Base-by-base conservation (phyloP, 2,888 invertebrate genomes). In the Strigamia crassipes region DNA sequence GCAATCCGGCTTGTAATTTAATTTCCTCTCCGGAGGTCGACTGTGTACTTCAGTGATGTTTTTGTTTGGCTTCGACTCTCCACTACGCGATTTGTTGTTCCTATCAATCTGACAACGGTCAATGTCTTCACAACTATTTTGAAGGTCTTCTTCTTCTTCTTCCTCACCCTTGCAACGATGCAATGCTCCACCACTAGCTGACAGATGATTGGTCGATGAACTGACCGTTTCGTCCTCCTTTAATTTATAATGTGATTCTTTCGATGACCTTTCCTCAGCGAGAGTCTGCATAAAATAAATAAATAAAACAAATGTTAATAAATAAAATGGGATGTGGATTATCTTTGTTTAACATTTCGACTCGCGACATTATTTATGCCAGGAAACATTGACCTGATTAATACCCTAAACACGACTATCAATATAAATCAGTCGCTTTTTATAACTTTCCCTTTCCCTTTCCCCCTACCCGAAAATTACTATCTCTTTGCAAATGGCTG, bases 341-440 rank as follows among this genome's bases (percentile, higher is more conserved):
- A 18, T 66, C 61, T 66, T 21, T 66, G 61, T 23, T 0, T 21
- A 8, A 46, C 15, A 46, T 46, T 46, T 46, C 8, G 46, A 46
- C 46, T 1, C 2, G 12, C 46, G 46, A n/a, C 12, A 66, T 66
- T 23, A 66, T 66, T 66, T 66, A 66, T 66, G 61, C 21, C 21
- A 21, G 61, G 61, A 66, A 66, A 66, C 23, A 66, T 66, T 66
- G 61, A 66, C 61, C 61, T 66, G 21, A 66, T 66, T 66, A 66
- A 21, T 66, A 66, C 61, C 23, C 61, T 66, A 66, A 66, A 66
- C 61, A 66, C 23, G 61, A 23, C 21, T 21, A 66, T 66, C 61
- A 66, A 66, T 66, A 66, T 66, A 66, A 66, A 66, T 66, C 61
- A 66, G 61, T 8, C 23, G 1, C 38, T 38, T 66, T 66, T 66